Evolutionary conservation across 1,140 invertebrate species (phyloP).

Genomic region (Proctacanthus coquilletti): DNA sequence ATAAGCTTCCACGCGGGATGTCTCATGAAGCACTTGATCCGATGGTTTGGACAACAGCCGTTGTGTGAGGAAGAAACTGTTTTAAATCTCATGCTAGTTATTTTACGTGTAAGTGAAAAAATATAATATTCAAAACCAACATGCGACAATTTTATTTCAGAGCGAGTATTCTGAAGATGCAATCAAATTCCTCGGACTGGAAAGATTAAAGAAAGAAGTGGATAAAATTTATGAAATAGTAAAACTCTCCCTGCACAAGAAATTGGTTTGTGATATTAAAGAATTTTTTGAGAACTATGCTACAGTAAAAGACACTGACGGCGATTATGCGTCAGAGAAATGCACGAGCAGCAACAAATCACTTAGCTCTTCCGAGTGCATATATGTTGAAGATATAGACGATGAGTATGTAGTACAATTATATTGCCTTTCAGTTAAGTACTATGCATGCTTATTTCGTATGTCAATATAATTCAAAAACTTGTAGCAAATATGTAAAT

Average conservation of each 20-base stretch:
- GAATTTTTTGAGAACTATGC: constrained; percentile 4
- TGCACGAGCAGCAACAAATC: constrained; percentile 3
- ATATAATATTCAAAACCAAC: neutral
- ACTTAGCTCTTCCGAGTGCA: too few relatives aligned
- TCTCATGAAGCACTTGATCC: constrained; percentile 22
- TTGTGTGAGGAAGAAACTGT: constrained; percentile 12
- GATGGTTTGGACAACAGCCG: constrained; percentile 18
- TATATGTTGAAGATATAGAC: constrained; percentile 1
- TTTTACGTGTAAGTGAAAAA: constrained; percentile 7
- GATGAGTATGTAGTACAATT: neutral
- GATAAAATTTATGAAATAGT: constrained; percentile 13
- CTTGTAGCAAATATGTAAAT: neutral
- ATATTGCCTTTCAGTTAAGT: neutral
- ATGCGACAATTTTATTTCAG: constrained; percentile 2
- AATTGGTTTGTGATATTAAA: constrained; percentile 14
- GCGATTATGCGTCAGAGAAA: constrained; percentile 3
- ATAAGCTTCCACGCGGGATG: constrained; percentile 15
- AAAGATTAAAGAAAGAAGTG: constrained; percentile 13
- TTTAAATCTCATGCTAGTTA: constrained; percentile 14
- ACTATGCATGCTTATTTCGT: too few relatives aligned
- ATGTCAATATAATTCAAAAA: neutral
- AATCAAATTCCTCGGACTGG: constrained; percentile 10
- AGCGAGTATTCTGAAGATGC: constrained; percentile 12
- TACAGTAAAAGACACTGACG: neutral
- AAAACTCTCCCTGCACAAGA: neutral